phyloP scores from a whole-genome alignment of 2,888 invertebrate species.

The Drosophila rubida region DNA sequence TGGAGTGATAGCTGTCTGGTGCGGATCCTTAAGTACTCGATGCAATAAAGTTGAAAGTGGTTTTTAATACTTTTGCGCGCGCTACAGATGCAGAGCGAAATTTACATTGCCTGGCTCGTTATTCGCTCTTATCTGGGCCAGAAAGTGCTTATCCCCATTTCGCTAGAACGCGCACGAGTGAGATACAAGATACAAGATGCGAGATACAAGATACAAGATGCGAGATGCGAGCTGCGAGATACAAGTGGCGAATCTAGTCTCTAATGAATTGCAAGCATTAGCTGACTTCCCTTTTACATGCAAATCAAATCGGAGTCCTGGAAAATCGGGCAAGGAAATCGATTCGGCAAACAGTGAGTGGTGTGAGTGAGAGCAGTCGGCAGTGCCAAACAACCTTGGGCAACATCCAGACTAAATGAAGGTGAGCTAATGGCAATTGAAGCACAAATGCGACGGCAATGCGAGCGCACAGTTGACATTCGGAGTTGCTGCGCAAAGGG shows the following conservation, averaged over 20 bases:
- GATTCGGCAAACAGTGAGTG: constrained; percentile 17
- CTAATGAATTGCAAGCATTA: constrained; percentile 54
- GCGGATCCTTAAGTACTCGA: constrained; percentile 19
- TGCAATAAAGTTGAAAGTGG: constrained; percentile 55
- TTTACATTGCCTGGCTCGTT: constrained; percentile 34
- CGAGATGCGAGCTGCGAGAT: not conserved
- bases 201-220: not conserved
- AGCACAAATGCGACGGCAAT: not conserved
- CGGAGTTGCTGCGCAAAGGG: constrained; percentile 31
- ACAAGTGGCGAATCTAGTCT: constrained; percentile 9
- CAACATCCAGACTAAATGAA: constrained; percentile 33
- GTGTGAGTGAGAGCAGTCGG: constrained; percentile 8
- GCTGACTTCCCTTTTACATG: constrained; percentile 43
- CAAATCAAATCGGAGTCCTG: constrained; percentile 50
- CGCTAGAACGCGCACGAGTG: not conserved
- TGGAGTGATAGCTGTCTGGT: not conserved
- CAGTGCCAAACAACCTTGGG: constrained; percentile 44
- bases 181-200: not conserved
- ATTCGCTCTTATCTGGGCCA: constrained; percentile 9
- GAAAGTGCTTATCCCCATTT: constrained; percentile 14
- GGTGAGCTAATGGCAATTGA: constrained; percentile 40
- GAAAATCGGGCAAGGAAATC: constrained; percentile 42
- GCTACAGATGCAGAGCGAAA: constrained; percentile 32
- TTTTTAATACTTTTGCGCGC: constrained; percentile 48
- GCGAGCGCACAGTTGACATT: constrained; percentile 37